A percentile compares a stretch with the other conserved stretches of the same genome.
Conservation (phyloP, 53 echinoderm and acorn worm species). For the Temnopleurus reevesii region DNA sequence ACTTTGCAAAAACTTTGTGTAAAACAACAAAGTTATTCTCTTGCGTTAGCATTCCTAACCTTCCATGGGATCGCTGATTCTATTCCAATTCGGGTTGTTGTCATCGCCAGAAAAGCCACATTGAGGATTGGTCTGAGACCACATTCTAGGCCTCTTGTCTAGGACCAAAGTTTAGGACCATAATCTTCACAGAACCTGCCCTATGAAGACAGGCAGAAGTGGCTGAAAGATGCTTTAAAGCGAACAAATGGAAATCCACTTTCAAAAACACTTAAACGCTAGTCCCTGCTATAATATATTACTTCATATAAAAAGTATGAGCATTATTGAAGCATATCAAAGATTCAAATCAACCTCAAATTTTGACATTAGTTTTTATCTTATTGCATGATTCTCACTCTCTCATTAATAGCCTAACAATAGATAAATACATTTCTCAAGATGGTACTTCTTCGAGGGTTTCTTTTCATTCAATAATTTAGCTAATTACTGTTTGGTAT, state of each 20-base stretch:
- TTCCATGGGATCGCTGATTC: too few species aligned
- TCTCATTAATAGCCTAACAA: neutral
- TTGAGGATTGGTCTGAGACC: too few species aligned
- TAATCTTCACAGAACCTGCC: neutral
- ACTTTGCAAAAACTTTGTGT: too few species aligned
- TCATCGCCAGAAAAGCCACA: too few species aligned
- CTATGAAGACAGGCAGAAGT: constrained; percentile 2
- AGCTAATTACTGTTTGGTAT: constrained; percentile 52
- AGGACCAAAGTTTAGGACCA: neutral
- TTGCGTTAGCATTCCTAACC: too few species aligned
- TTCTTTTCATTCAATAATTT: constrained; percentile 28
- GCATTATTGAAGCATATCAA: neutral
- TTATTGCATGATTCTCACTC: constrained; percentile 33
- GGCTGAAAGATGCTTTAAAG: neutral
- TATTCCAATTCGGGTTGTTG: too few species aligned
- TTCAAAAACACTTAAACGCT: neutral
- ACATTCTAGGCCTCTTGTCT: too few species aligned
- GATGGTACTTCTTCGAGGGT: constrained; percentile 27
- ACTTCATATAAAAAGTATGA: neutral
- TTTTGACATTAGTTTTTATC: neutral
- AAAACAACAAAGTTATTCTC: too few species aligned
- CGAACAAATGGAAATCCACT: neutral
- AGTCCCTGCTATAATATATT: neutral
- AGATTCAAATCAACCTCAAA: neutral
- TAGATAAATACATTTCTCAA: constrained; percentile 36